Evolutionary conservation across 1,140 invertebrate species (phyloP), one percentile per base, ranked within the genome.

Genomic region (Zaprionus africanus): DNA sequence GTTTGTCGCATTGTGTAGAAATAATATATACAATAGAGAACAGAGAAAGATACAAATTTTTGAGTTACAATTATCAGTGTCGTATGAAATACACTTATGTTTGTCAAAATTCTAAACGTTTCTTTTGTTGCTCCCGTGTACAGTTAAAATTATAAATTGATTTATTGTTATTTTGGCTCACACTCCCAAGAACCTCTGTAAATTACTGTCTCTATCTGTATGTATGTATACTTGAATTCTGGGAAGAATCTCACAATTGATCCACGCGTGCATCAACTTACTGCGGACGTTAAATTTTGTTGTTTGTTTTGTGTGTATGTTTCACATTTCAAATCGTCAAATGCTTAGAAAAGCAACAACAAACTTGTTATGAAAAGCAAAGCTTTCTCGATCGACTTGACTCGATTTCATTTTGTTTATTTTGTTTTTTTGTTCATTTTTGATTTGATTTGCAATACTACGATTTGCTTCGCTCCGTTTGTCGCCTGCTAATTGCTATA

Each of bases 71-170:
- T 34, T 38, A 62, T 68, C 53, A 66, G 43, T 56, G 53, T 76
- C 83, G 76, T 72, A 41, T 62, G 63, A 51, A 68, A 63, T 76
- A 76, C 62, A 76, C 26, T 71, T 53, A 71, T 53, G 36, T 70
- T 86, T 82, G 76, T 86, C 73, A 86, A 87, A 87, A 86, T 87
- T 87, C 17, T 9, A 68, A 69, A 36, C 43, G 31, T 62, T 67
- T 34, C 53, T 38, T 56, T 69, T 63, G 62, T 61, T 56, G 46
- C 70, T n/a, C n/a, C 53, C 43, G 51, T 56, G 38, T 19, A 53
- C 19, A 51, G 36, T 56, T 46, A 65, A 59, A 66, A 22, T 53
- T 53, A 56, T 26, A 62, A 57, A 74, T 74, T 69, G 22, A 56
- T 28, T 54, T 43, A 2, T 46, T 56, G 57, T 74, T 60, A 15